Evolutionary conservation across 2,888 invertebrate species (phyloP).

Genomic region (Neoascia interrupta): DNA sequence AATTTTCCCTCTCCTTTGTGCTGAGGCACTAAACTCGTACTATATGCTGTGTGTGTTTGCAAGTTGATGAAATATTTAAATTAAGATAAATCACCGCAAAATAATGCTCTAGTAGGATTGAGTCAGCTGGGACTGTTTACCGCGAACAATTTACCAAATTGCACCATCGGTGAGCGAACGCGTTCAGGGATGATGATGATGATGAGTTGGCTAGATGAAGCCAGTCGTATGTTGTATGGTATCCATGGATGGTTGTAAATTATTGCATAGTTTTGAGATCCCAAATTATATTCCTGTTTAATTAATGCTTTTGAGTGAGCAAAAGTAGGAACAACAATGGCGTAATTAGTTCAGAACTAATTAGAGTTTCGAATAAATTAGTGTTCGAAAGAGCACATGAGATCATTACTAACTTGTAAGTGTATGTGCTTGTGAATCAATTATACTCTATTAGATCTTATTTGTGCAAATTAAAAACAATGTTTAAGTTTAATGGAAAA

Average conservation of each 20-base stretch:
- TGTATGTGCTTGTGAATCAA: too few species aligned
- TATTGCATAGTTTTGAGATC: conserved; percentile 40
- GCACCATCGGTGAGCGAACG: conserved; percentile 37
- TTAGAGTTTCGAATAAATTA: conserved; percentile 15
- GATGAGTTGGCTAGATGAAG: conserved; percentile 53
- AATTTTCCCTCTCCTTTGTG: too few species aligned
- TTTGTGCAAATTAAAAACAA: too few species aligned
- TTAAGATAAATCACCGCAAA: conserved; percentile 79
- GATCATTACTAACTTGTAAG: too few species aligned
- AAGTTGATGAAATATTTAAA: conserved; percentile 77
- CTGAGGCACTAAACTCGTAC: too few species aligned
- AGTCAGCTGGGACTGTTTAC: conserved; percentile 66
- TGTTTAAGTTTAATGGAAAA: too few species aligned
- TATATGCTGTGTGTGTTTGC: background rate
- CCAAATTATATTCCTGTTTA: conserved; percentile 51
- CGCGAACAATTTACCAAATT: conserved; percentile 67
- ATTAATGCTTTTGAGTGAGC: conserved; percentile 46
- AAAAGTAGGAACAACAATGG: conserved; percentile 21
- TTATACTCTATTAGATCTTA: too few species aligned
- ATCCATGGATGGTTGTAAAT: conserved; percentile 7
- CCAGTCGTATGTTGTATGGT: background rate
- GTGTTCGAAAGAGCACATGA: background rate
- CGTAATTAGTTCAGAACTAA: conserved; percentile 40
- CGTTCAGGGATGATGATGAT: conserved; percentile 49
- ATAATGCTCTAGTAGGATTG: conserved; percentile 70